Base-by-base conservation (phyloP, 2,113 vertebrate genomes). In the Tragelaphus strepsiceros region DNA sequence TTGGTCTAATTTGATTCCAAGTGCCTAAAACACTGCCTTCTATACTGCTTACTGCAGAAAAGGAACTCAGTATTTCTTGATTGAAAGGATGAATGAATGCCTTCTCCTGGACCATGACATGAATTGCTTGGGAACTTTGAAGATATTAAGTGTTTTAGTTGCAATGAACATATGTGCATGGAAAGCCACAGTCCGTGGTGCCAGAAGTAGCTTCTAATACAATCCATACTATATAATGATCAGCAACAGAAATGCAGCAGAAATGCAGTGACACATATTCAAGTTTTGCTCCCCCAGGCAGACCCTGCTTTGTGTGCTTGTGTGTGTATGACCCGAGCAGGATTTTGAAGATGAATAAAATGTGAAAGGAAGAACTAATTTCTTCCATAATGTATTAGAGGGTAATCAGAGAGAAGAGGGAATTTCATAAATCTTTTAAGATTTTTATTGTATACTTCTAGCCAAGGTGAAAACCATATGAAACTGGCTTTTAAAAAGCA, bases 121-220 rank as follows among this genome's bases (percentile, higher is more conserved):
- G 97, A 98, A 97, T 84, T 96, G 56, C 86, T 81, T 93, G 0
- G 89, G 84, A 97, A 97, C n/a, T 80, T 95, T 58, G 71, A 97
- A 87, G 96, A 77, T n/a, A 51, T 16, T 91, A 64, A 85, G 82
- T 26, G 92, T 97, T 98, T 97, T 94, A 97, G 5, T 32, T 30
- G 49, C 24, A 53, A 43, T 97, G 71, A 21, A 5, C 95, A 67
- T 92, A 67, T 91, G 87, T 59, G 82, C 62, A 35, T 26, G 0
- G 0, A 94, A 91, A 83, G 43, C 92, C 92, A 88, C 39, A 96
- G 46, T 35, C 14, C 49, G 56, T n/a, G 1, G 35, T 92, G 94
- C 94, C 98, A 98, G 96, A 98, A 97, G 97, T 95, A 97, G 94
- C 91, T 97, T 96, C 77, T 96, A 92, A 81, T 4, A 64, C 28